phyloP scores from a whole-genome alignment of 2,797 vertebrate genomes.

The Paguma larvata region DNA sequence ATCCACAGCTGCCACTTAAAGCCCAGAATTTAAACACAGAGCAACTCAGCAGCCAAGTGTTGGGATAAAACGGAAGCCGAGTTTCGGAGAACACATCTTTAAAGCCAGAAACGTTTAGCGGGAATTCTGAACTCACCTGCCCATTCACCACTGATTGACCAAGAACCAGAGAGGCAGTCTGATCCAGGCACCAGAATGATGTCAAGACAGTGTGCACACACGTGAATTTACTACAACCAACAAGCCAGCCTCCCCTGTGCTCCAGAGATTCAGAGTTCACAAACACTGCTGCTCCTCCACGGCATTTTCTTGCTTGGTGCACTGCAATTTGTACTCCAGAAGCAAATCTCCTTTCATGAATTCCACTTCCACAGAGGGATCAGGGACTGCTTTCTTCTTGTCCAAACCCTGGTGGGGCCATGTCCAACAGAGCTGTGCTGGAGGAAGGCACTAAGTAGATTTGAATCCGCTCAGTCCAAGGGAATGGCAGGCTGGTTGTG shows the following conservation, averaged over 20 bases:
- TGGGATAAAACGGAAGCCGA: slow-evolving; percentile 56
- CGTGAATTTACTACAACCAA: background rate
- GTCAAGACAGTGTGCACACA: no score
- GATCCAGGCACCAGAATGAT: background rate
- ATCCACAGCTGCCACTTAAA: slow-evolving; percentile 73
- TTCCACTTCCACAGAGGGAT: background rate
- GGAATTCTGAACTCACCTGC: slow-evolving; percentile 58
- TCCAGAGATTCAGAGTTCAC: background rate
- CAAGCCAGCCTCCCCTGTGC: background rate
- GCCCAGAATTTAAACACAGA: slow-evolving; percentile 71
- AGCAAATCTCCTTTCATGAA: background rate
- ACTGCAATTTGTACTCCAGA: background rate
- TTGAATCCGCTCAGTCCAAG: background rate
- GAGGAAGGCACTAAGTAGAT: background rate
- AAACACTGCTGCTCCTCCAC: background rate
- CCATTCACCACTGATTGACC: slow-evolving; percentile 40
- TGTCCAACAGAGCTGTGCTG: background rate
- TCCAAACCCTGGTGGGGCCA: background rate
- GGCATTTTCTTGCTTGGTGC: background rate
- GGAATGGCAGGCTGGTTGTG: background rate
- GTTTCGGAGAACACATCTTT: slow-evolving; percentile 31
- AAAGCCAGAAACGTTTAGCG: background rate
- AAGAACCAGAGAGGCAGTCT: background rate
- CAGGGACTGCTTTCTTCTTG: background rate
- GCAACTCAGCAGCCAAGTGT: slow-evolving; percentile 70